A percentile compares a stretch with the other conserved stretches of the same genome.
phyloP scores from a whole-genome alignment of 1,140 invertebrate species.

The Drosophila saltans region DNA sequence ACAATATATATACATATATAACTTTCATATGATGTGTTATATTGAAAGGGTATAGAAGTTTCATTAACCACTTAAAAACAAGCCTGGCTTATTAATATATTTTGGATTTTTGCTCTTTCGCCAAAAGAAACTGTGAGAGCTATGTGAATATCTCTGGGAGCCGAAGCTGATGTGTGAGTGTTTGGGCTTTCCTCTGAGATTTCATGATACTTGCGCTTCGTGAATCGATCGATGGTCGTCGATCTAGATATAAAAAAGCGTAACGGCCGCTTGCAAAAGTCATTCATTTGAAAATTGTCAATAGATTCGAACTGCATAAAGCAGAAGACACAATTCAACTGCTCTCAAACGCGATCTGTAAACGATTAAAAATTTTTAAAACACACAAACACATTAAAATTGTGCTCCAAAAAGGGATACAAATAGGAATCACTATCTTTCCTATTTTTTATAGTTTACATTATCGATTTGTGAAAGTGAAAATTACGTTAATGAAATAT shows the following conservation, averaged over 20 bases:
- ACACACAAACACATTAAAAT: too few relatives aligned
- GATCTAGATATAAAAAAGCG: constrained; percentile 60
- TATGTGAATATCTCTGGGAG: background rate
- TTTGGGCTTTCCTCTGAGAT: constrained; percentile 22
- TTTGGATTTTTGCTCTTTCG: constrained; percentile 7
- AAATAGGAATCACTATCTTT: background rate
- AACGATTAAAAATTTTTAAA: too few relatives aligned
- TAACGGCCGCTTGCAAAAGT: constrained; percentile 53
- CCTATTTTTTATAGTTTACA: background rate
- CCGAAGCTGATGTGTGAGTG: background rate
- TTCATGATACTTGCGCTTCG: constrained; percentile 29
- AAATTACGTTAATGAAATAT: constrained; percentile 81
- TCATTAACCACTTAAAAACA: background rate
- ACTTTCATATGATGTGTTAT: too few relatives aligned
- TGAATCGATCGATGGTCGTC: background rate
- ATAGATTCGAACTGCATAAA: constrained; percentile 56
- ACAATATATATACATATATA: too few relatives aligned
- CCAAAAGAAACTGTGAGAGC: constrained; percentile 2
- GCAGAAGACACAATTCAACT: constrained; percentile 16
- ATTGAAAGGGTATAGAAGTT: background rate
- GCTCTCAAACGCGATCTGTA: background rate
- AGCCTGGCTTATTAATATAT: background rate
- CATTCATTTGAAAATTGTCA: constrained; percentile 72
- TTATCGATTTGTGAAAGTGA: constrained; percentile 10
- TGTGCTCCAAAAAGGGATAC: constrained; percentile 1